A percentile compares a stretch with the other conserved stretches of the same genome.
Conservation (phyloP, 2,113 vertebrate genomes). For the Toxotes chatareus region DNA sequence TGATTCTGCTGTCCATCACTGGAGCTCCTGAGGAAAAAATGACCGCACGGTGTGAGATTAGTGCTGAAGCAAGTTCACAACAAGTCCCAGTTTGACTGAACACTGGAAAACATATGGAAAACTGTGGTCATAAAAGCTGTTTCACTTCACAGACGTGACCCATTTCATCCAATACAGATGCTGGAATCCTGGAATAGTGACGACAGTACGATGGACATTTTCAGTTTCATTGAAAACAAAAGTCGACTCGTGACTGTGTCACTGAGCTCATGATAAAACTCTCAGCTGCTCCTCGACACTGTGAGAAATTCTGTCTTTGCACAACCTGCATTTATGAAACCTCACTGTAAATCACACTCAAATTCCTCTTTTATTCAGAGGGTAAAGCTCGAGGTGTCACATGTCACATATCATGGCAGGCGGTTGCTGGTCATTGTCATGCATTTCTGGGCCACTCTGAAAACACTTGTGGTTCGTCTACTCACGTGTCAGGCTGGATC, state of each 20-base stretch:
- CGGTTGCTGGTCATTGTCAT: slow-evolving; percentile 35
- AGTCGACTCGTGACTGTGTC: too few relatives aligned
- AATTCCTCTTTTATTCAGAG: slow-evolving; percentile 26
- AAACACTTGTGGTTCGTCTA: slow-evolving; percentile 44
- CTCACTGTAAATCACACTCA: slow-evolving; percentile 17
- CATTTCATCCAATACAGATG: too few relatives aligned
- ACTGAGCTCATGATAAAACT: slow-evolving; percentile 6
- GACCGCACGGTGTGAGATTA: background rate
- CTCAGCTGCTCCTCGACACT: background rate
- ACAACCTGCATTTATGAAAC: background rate
- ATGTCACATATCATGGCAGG: slow-evolving; percentile 9
- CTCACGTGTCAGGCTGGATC: slow-evolving; percentile 84
- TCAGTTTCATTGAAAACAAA: too few relatives aligned
- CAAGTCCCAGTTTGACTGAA: too few relatives aligned
- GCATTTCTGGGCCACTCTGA: slow-evolving; percentile 41
- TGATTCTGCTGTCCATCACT: slow-evolving; percentile 36
- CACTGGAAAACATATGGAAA: too few relatives aligned
- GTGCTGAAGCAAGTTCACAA: too few relatives aligned
- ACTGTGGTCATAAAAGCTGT: too few relatives aligned
- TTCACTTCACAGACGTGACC: too few relatives aligned
- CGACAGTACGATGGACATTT: too few relatives aligned
- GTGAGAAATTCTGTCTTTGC: too few relatives aligned
- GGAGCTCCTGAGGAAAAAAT: slow-evolving; percentile 48
- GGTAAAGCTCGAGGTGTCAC: background rate
- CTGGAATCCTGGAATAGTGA: too few relatives aligned